These are phyloP conservation scores for roundworm (Caenorhabditis elegans) DNA, from an alignment of 1,140 invertebrate genomes.

Conservation along the genomic window DNA sequence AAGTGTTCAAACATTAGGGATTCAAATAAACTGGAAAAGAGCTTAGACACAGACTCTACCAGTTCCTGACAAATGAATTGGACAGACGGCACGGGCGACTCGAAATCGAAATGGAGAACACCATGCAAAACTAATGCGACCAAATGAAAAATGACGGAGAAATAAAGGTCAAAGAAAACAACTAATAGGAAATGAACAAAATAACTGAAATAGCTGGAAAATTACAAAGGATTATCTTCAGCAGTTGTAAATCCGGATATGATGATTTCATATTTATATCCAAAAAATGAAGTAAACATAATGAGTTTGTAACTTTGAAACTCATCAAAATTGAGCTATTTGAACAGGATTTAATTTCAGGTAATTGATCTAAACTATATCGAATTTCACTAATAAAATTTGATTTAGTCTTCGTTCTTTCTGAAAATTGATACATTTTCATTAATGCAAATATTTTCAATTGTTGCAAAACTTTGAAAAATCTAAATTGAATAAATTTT, in stretches of 20 bases:
- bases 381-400: too few species aligned
- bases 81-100: not conserved
- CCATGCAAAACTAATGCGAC: slow-evolving; percentile 28
- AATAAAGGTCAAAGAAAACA: not conserved
- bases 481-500: too few species aligned
- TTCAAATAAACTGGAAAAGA: not conserved
- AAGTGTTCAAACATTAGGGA: slow-evolving; percentile 21
- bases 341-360: not conserved
- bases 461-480: too few species aligned
- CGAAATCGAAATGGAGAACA: not conserved
- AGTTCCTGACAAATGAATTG: slow-evolving; percentile 10
- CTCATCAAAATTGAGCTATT: not conserved
- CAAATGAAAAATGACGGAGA: slow-evolving; percentile 9
- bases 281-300: not conserved
- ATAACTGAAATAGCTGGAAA: too few species aligned
- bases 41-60: not conserved
- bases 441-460: too few species aligned
- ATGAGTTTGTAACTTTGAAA: too few species aligned
- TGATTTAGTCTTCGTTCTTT: too few species aligned
- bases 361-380: too few species aligned
- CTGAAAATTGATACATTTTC: too few species aligned
- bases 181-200: too few species aligned
- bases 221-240: too few species aligned
- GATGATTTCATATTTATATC: not conserved
- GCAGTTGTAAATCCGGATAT: not conserved